Evolutionary conservation across 2,113 vertebrate genomes (phyloP), one percentile per base, ranked within the genome.

Genomic region (Eleginops maclovinus): DNA sequence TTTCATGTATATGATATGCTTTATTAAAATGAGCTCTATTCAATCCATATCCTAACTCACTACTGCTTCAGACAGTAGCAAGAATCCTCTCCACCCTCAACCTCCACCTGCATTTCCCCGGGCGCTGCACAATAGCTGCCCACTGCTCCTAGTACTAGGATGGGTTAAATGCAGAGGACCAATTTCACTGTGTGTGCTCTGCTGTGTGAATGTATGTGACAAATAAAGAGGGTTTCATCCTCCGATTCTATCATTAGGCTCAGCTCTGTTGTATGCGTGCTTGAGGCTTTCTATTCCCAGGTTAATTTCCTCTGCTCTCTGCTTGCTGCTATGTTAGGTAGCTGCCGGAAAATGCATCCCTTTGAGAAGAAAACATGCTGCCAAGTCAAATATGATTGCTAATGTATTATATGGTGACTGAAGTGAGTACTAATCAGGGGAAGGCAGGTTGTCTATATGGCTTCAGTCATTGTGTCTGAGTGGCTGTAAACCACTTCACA

Each of bases 21-120:
- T n/a, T n/a, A n/a, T n/a, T n/a, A n/a, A n/a, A n/a, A n/a, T n/a
- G n/a, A n/a, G n/a, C n/a, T n/a, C 2, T 41, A 22, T 44, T 69
- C 12, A 21, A 9, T 40, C 28, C 70, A 40, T 17, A 54, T 13
- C 2, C 54, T 7, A 15, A 21, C n/a, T 31, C 66, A 14, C 31
- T 16, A n/a, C 56, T 68, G 58, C 58, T 17, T 44, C 69, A 54
- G 73, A 71, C 72, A 26, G 58, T 51, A 58, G 43, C 24, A 26
- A 41, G 49, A 36, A 51, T 58, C 31, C 44, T 62, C 47, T 66
- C 78, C 75, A 49, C 73, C 61, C 55, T 43, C n/a, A 13, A 21
- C 44, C 59, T 70, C 55, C 70, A 44, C 71, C 75, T 85, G 68
- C 67, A n/a, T n/a, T n/a, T n/a, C n/a, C n/a, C n/a, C n/a, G n/a